Conservation (phyloP, 2,113 vertebrate species). For the Poeciliopsis occidentalis region DNA sequence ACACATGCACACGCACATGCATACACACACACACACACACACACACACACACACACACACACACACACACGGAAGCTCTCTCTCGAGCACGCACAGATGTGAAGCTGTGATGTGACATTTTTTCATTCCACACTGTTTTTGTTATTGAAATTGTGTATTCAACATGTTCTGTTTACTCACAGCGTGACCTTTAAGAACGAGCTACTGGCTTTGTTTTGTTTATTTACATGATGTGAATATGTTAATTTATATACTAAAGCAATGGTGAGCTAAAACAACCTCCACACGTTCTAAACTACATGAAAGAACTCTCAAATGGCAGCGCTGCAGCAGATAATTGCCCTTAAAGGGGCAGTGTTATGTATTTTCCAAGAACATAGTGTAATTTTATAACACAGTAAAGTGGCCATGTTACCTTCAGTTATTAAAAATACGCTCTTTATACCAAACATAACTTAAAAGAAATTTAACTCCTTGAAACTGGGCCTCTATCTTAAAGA, state of each 20-base stretch:
- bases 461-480: no score
- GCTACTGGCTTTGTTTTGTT: neutral
- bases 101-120: conserved; percentile 12
- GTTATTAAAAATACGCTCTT: no score
- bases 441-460: no score
- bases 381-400: no score
- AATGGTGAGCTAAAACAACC: conserved; percentile 23
- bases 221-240: neutral
- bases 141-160: neutral
- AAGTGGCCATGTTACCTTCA: no score
- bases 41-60: neutral
- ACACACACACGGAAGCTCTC: neutral
- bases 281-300: conserved; percentile 17
- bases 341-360: conserved; percentile 24
- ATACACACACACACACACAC: neutral
- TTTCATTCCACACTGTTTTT: conserved; percentile 17
- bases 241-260: conserved; percentile 15
- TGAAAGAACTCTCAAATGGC: conserved; percentile 36
- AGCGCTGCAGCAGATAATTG: conserved; percentile 57
- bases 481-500: no score
- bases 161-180: conserved; percentile 33
- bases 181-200: conserved; percentile 22
- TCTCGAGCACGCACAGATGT: neutral
- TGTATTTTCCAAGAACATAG: no score
- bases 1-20: neutral